These are phyloP conservation scores for Aurelia aurita DNA, from an alignment of 30 jellyfish, hydroid and myxozoan genomes.

Conservation along the genomic window DNA sequence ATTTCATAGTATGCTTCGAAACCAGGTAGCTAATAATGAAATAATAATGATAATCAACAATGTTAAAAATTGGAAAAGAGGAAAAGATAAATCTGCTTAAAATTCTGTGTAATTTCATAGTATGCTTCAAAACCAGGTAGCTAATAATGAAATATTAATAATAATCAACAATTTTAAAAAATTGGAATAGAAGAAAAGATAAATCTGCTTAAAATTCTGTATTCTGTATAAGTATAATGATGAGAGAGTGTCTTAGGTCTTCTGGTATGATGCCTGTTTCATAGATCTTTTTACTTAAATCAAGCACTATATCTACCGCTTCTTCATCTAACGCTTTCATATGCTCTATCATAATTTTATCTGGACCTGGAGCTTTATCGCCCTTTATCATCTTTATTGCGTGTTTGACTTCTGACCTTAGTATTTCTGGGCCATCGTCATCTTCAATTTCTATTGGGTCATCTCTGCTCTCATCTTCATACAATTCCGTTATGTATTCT, in stretches of 20 bases:
- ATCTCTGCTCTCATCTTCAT: background rate
- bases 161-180: too few relatives aligned
- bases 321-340: slow-evolving; percentile 19
- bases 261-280: slow-evolving; percentile 6
- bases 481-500: background rate
- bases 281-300: slow-evolving; percentile 6
- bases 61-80: too few relatives aligned
- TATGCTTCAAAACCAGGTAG: too few relatives aligned
- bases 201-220: too few relatives aligned
- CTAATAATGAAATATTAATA: too few relatives aligned
- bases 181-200: too few relatives aligned
- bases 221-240: too few relatives aligned
- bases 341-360: slow-evolving; percentile 5
- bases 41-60: too few relatives aligned
- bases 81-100: too few relatives aligned
- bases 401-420: background rate
- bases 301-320: background rate
- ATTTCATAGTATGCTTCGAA: too few relatives aligned
- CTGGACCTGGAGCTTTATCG: slow-evolving; percentile 1
- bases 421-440: background rate
- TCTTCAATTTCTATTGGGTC: background rate
- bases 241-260: slow-evolving; percentile 6
- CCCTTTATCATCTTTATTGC: slow-evolving; percentile 4
- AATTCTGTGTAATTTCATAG: too few relatives aligned
- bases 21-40: too few relatives aligned